Evolutionary conservation across 2,888 invertebrate genomes (phyloP), one percentile per base, ranked within the genome.

Genomic region (Onthophagus sagittarius): DNA sequence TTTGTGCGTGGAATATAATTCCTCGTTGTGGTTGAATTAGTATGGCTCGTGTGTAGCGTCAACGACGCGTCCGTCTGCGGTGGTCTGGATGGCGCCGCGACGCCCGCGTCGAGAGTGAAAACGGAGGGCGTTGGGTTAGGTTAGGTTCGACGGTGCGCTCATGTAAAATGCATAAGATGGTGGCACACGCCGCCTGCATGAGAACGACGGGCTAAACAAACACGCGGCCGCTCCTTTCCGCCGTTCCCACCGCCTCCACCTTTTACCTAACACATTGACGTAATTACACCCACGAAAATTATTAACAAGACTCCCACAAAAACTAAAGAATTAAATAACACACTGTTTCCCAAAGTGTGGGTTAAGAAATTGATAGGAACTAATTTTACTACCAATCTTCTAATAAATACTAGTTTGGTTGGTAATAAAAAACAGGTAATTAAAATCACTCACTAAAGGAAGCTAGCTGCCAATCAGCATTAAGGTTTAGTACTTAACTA

Each of bases 161-260:
- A 89, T 90, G 89, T 88, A 88, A 89, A 89, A 90, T 89, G 89
- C 89, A 89, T 89, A 88, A 89, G 89, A 87, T 87, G 85, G 81
- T 79, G 81, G 83, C 82, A 83, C 81, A 85, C 85, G 85, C 83
- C 83, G 81, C 81, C 85, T 84, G 85, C 85, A 85, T 85, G 83
- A 85, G 83, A 85, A 85, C 85, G 84, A 85, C 84, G 83, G 39
- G 83, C 85, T 85, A 85, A 85, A 85, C 84, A 85, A 85, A 85
- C 84, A 79, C 76, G 78, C 77, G 77, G 78, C 78, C 77, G 77
- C 76, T 77, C 75, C 73, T 67, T 67, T 53, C 39, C 11, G 39
- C 39, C 39, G 39, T 11, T 53, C 39, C 39, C 39, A 53, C 39
- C 39, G 39, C 39, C 39, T 53, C 39, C 39, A 53, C 39, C 39